These are phyloP conservation scores for Sebastes itinus DNA, from an alignment of 2,797 vertebrate species.

Conservation along the genomic window DNA sequence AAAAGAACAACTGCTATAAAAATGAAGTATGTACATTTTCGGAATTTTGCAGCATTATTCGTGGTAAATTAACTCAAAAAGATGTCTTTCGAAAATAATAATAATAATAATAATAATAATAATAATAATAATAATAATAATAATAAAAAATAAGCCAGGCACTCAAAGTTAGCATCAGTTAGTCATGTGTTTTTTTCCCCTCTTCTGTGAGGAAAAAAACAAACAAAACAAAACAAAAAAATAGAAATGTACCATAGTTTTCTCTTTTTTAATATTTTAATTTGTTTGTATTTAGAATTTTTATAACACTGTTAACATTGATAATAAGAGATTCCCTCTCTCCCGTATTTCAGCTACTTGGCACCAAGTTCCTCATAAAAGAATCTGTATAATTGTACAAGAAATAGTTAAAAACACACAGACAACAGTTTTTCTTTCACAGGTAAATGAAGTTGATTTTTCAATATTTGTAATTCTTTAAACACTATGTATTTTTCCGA, in stretches of 20 bases:
- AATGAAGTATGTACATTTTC: constrained; percentile 99
- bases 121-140: constrained; percentile 81
- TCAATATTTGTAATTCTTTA: constrained; percentile 98
- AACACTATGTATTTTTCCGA: constrained; percentile 96
- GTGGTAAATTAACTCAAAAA: constrained; percentile 92
- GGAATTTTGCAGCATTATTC: constrained; percentile 97
- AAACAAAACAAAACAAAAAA: constrained; percentile 79
- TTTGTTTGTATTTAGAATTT: constrained; percentile 97
- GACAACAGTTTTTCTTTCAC: constrained; percentile 97
- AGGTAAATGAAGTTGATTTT: constrained; percentile 96
- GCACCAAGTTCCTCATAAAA: constrained; percentile 99
- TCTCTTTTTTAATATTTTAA: constrained; percentile 99
- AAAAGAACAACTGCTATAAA: constrained; percentile 97
- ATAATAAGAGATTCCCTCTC: constrained; percentile 98
- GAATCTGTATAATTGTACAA: constrained; percentile 99
- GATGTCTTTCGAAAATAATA: constrained; percentile 64
- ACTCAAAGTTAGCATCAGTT: constrained; percentile 99
- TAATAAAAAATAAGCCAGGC: constrained; percentile 90
- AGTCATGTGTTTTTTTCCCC: constrained; percentile 81
- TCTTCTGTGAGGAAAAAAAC: constrained; percentile 73
- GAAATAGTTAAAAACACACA: constrained; percentile 99
- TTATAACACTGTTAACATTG: constrained; percentile 99
- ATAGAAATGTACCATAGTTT: constrained; percentile 98
- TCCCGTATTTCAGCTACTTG: constrained; percentile 97
- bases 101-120: constrained; percentile 81